Conservation (phyloP, 2,797 vertebrate species). For the Lepidocolaptes lacrymiger region DNA sequence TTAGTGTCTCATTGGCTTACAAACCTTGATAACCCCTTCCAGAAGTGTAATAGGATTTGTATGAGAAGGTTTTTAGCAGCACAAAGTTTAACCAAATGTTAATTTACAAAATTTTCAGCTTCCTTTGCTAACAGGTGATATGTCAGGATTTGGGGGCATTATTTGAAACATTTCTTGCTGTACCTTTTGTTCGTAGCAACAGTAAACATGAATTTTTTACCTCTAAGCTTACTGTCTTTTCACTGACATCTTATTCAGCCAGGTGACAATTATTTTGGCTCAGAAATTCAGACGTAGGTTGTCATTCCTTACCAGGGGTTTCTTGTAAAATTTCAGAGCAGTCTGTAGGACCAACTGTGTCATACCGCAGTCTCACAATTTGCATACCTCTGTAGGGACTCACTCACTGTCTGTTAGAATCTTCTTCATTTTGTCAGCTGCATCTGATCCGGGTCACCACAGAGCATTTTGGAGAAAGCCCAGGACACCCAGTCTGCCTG, state of each 20-base stretch:
- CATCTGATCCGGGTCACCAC: conserved; percentile 38
- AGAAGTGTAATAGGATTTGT: not conserved
- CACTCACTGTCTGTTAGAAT: conserved; percentile 30
- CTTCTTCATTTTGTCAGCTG: not conserved
- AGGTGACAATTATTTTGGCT: not conserved
- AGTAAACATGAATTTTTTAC: conserved; percentile 8
- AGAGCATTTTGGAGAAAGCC: not conserved
- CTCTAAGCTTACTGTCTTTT: not conserved
- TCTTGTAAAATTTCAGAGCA: conserved; percentile 7
- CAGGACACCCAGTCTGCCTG: not conserved
- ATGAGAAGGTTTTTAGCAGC: not conserved
- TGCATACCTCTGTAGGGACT: conserved; percentile 27
- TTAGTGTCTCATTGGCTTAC: not conserved
- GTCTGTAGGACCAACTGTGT: conserved; percentile 9
- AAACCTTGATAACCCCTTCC: not conserved
- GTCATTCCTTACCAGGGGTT: not conserved
- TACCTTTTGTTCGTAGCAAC: not conserved
- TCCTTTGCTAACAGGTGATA: not conserved
- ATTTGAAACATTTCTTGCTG: not conserved
- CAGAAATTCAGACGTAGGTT: not conserved
- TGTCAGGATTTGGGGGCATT: not conserved
- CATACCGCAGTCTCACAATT: not conserved
- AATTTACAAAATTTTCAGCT: not conserved
- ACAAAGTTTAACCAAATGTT: not conserved
- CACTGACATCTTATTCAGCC: not conserved